Evolutionary conservation across 1,140 invertebrate genomes (phyloP).

Genomic region (Ceratina australensis): DNA sequence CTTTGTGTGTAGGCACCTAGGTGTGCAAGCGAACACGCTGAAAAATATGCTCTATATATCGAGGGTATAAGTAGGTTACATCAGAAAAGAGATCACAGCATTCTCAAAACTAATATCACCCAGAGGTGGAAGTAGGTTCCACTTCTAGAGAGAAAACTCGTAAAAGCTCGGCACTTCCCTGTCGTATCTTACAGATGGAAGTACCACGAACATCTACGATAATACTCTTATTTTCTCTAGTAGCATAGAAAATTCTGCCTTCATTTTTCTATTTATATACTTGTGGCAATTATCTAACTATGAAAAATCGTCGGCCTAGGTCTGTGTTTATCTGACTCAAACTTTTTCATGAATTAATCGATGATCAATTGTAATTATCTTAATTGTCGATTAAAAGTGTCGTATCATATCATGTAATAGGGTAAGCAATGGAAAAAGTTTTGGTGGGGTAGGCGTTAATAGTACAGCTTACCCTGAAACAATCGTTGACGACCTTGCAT

Average conservation of each 20-base stretch:
- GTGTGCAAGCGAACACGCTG: neutral
- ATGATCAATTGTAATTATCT: no score
- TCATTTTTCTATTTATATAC: neutral
- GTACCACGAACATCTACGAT: neutral
- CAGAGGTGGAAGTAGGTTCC: neutral
- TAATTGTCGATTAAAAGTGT: neutral
- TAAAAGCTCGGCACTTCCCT: neutral
- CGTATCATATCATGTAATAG: neutral
- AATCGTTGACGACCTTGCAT: constrained; percentile 49
- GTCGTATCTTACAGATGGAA: neutral
- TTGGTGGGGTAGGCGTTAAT: constrained; percentile 27
- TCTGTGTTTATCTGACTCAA: no score
- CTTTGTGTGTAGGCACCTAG: no score
- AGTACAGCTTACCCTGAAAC: constrained; percentile 32
- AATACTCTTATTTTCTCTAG: neutral
- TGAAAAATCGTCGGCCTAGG: no score
- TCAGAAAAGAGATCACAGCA: constrained; percentile 11
- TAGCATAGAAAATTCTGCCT: neutral
- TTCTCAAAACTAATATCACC: constrained; percentile 4
- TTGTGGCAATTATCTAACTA: neutral
- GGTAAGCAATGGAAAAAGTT: neutral
- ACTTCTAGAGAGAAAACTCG: constrained; percentile 1
- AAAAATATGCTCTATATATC: neutral
- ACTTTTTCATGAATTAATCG: no score
- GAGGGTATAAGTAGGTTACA: constrained; percentile 15